phyloP scores from a whole-genome alignment of 2,888 invertebrate genomes.

The Cacoxenus indagator region DNA sequence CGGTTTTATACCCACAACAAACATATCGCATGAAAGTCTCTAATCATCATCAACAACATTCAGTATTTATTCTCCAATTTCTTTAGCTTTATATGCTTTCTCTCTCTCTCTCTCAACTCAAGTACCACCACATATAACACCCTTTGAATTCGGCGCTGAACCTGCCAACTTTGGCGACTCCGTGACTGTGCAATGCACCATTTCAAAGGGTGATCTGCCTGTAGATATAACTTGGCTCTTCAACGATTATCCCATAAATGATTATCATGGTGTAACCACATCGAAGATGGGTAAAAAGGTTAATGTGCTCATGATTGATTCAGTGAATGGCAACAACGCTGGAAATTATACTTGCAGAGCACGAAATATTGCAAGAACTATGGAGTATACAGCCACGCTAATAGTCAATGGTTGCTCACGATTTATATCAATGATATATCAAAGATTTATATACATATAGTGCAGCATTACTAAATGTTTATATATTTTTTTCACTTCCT shows the following conservation, averaged over 20 bases:
- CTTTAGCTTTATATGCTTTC: too few species aligned
- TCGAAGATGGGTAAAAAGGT: conserved; percentile 73
- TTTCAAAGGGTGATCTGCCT: conserved; percentile 79
- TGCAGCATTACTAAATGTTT: too few species aligned
- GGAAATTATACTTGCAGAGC: conserved; percentile 75
- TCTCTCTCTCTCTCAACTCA: too few species aligned
- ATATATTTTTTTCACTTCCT: not conserved
- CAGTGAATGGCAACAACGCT: conserved; percentile 73
- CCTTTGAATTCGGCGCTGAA: conserved; percentile 74
- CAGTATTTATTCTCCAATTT: not conserved
- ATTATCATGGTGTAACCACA: conserved; percentile 72
- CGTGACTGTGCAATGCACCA: conserved; percentile 76
- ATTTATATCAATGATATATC: not conserved
- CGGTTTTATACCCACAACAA: too few species aligned
- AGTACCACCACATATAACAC: conserved; percentile 71
- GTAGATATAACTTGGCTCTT: conserved; percentile 77
- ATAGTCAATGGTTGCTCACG: conserved; percentile 51
- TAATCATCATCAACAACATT: not conserved
- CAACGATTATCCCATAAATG: conserved; percentile 77
- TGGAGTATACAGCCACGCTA: conserved; percentile 72
- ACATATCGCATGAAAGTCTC: too few species aligned
- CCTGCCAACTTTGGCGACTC: conserved; percentile 77
- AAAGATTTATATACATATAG: too few species aligned
- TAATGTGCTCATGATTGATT: conserved; percentile 74
- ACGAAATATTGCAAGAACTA: conserved; percentile 73